Evolutionary conservation across 1,140 invertebrate species (phyloP).

Genomic region (Drosophila paulistorum): DNA sequence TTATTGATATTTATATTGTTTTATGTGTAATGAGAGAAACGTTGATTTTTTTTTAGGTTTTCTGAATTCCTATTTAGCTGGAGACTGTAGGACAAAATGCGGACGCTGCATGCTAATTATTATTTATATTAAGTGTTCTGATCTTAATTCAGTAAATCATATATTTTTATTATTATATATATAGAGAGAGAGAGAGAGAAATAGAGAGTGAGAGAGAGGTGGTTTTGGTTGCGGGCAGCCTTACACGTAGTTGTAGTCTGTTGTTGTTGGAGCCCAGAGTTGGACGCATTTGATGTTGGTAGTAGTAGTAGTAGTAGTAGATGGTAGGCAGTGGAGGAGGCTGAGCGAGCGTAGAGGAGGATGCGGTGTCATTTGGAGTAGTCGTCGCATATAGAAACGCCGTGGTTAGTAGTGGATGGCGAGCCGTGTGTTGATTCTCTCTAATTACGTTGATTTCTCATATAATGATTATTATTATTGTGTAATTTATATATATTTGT

Average conservation of each 20-base stretch:
- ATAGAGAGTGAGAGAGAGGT: conserved; percentile 19
- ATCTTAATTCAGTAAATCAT: conserved; percentile 10
- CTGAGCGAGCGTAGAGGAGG: conserved; percentile 11
- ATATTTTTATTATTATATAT: conserved; percentile 20
- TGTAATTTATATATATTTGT: conserved; percentile 33
- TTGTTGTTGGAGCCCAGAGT: conserved; percentile 34
- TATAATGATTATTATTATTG: conserved; percentile 20
- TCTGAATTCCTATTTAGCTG: neutral
- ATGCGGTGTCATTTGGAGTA: conserved; percentile 10
- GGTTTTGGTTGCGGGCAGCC: conserved; percentile 50
- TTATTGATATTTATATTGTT: neutral
- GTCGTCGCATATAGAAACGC: conserved; percentile 23
- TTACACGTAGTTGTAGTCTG: conserved; percentile 64
- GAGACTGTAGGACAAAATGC: conserved; percentile 14
- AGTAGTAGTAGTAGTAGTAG: neutral
- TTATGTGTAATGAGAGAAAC: conserved; percentile 4
- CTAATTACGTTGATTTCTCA: conserved; percentile 39
- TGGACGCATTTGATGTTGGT: too few relatives aligned
- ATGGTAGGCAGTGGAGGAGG: conserved; percentile 8
- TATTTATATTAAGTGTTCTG: conserved; percentile 1
- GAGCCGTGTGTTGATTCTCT: conserved; percentile 2
- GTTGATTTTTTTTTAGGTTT: neutral
- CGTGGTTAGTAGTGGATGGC: conserved; percentile 57
- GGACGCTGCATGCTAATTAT: conserved; percentile 20
- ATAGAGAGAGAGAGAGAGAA: conserved; percentile 21